Conservation (phyloP, 2,797 vertebrate species). For the Rhinophrynus dorsalis region DNA sequence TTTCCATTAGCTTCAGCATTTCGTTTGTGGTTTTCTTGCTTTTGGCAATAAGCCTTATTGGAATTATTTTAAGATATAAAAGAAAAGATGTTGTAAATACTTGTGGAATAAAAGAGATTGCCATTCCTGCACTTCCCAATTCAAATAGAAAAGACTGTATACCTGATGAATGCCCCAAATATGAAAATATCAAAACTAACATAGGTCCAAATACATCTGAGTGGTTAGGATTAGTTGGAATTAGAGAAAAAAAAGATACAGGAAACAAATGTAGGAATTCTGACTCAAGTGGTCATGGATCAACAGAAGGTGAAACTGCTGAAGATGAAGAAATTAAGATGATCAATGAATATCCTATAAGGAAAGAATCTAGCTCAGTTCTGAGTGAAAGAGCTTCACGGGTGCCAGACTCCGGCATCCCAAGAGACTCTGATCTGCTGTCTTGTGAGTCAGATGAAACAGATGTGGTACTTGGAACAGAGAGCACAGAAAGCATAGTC, state of each 20-base stretch:
- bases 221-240: constrained; percentile 64
- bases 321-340: constrained; percentile 90
- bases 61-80: constrained; percentile 75
- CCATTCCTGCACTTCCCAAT: constrained; percentile 52
- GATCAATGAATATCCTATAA: constrained; percentile 78
- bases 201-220: constrained; percentile 52
- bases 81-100: constrained; percentile 60
- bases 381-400: constrained; percentile 54
- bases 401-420: constrained; percentile 72
- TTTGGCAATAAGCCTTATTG: constrained; percentile 67
- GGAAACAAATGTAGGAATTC: constrained; percentile 67
- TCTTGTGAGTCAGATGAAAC: constrained; percentile 74
- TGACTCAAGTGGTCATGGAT: constrained; percentile 78
- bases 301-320: constrained; percentile 83
- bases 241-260: constrained; percentile 61
- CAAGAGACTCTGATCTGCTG: constrained; percentile 70
- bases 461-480: constrained; percentile 31
- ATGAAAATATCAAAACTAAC: constrained; percentile 39
- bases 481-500: constrained; percentile 69
- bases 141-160: constrained; percentile 52
- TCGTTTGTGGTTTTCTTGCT: constrained; percentile 75
- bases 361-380: constrained; percentile 60
- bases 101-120: constrained; percentile 61
- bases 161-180: constrained; percentile 57
- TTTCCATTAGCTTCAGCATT: constrained; percentile 72